A percentile compares a stretch with the other conserved stretches of the same genome.
These are phyloP conservation scores for Philhelius pedissequus DNA, from an alignment of 2,888 invertebrate genomes.

Conservation along the genomic window DNA sequence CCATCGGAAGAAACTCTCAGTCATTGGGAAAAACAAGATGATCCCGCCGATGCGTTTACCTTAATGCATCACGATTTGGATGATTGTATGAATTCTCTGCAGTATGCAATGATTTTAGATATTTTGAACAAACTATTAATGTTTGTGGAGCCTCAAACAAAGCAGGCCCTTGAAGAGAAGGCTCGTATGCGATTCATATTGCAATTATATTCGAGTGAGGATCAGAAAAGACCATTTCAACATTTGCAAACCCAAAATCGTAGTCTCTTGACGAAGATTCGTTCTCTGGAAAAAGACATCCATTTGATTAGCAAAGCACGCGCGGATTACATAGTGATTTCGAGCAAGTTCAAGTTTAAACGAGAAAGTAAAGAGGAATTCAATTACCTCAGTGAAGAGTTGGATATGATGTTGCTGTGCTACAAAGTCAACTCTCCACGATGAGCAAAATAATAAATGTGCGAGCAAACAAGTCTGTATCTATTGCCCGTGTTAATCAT, in stretches of 20 bases:
- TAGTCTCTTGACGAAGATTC: conserved; percentile 88
- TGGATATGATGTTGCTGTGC: conserved; percentile 96
- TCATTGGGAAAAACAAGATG: conserved; percentile 89
- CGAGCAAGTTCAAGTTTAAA: conserved; percentile 85
- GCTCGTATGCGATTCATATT: conserved; percentile 96
- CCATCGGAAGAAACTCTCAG: conserved; percentile 85
- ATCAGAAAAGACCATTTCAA: conserved; percentile 94
- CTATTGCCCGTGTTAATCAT: conserved; percentile 90
- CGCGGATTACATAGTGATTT: conserved; percentile 84
- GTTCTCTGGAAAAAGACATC: conserved; percentile 93
- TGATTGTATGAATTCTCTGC: conserved; percentile 96
- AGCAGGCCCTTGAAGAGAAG: conserved; percentile 90
- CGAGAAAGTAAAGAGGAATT: conserved; percentile 94
- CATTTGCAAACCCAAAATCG: conserved; percentile 90
- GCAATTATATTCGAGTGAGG: conserved; percentile 93
- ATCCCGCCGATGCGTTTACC: conserved; percentile 97
- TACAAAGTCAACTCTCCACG: conserved; percentile 87
- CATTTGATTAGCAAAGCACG: conserved; percentile 91
- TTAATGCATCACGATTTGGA: conserved; percentile 99
- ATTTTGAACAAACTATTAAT: conserved; percentile 98
- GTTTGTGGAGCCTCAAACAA: conserved; percentile 96
- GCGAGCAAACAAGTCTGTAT: conserved; percentile 85
- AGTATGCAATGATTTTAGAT: conserved; percentile 98
- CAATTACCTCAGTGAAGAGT: conserved; percentile 92
- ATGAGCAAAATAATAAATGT: conserved; percentile 83